A percentile compares a stretch with the other conserved stretches of the same genome.
phyloP scores from a whole-genome alignment of 2,797 vertebrate genomes.

The Falco columbarius region DNA sequence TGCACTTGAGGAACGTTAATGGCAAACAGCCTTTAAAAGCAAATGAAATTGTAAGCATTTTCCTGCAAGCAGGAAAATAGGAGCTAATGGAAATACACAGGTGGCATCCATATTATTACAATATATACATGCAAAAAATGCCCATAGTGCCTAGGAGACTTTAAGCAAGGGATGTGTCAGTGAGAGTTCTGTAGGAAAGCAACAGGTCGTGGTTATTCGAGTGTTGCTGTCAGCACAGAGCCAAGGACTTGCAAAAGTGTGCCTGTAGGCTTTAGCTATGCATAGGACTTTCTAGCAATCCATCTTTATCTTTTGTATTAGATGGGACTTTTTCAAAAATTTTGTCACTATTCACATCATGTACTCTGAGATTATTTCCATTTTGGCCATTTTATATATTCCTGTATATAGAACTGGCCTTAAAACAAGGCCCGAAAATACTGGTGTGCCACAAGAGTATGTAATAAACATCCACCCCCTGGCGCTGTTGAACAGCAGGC shows the following conservation, averaged over 20 bases:
- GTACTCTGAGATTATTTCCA: neutral
- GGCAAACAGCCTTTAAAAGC: neutral
- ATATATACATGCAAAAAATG: neutral
- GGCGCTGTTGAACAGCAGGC: neutral
- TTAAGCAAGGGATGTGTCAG: neutral
- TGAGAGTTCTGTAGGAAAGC: neutral
- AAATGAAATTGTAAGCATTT: neutral
- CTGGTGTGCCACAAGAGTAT: neutral
- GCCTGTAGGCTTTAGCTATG: neutral
- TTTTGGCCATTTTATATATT: neutral
- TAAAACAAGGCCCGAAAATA: neutral
- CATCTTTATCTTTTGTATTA: neutral
- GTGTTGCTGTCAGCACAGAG: neutral
- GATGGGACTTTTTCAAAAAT: neutral
- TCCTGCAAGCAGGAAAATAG: neutral
- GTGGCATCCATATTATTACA: neutral
- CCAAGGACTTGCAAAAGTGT: neutral
- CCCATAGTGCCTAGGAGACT: neutral
- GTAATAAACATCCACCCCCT: neutral
- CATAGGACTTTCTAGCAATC: neutral
- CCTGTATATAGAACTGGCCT: neutral
- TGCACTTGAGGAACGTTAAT: neutral
- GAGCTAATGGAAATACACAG: neutral
- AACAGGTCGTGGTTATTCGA: neutral
- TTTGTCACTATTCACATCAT: neutral